Base-by-base conservation (phyloP, 1,140 invertebrate genomes). In the Adoxophyes honmai region DNA sequence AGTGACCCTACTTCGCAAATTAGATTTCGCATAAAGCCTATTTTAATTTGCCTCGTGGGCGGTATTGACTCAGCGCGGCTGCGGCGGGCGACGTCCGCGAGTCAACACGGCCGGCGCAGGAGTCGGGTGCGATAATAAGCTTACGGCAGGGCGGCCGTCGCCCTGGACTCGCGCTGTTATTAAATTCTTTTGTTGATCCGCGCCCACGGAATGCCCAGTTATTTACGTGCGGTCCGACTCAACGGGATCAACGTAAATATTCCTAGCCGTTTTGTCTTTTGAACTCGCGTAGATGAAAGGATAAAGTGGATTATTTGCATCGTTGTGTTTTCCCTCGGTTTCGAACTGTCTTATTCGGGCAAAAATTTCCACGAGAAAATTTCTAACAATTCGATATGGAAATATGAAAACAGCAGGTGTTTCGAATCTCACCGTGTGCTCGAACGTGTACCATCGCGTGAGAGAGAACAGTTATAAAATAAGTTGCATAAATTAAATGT, bases 11-110 rank as follows among this genome's bases (percentile, higher is more conserved):
- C 81, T 86, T 85, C 73, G 68, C 70, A 88, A 88, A 88, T 88
- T 88, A 85, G 78, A 88, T 88, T 88, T 86, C 71, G 77, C 73
- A 88, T 85, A 85, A 86, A 88, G 82, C 81, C 85, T 86, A 79
- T 88, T 88, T 88, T 88, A 86, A 88, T 88, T 88, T 86, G 82
- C 75, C 75, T 70, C 76, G 68, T 78, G 70, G 70, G 59, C 55
- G 63, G 59, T 83, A 76, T 83, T 87, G 79, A 86, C 79, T 73
- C 73, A 68, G 60, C 59, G 66, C 70, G 69, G 74, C 62, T 70
- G 62, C 66, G 62, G 69, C 65, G 64, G 65, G 66, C 68, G 80
- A 82, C 83, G 75, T 78, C 79, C 74, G 69, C 75, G 72, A 77
- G 73, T 81, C 84, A 87, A 87, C 73, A 87, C 78, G 75, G 75